Conservation (phyloP, 1,140 invertebrate genomes). For the Delia radicum region DNA sequence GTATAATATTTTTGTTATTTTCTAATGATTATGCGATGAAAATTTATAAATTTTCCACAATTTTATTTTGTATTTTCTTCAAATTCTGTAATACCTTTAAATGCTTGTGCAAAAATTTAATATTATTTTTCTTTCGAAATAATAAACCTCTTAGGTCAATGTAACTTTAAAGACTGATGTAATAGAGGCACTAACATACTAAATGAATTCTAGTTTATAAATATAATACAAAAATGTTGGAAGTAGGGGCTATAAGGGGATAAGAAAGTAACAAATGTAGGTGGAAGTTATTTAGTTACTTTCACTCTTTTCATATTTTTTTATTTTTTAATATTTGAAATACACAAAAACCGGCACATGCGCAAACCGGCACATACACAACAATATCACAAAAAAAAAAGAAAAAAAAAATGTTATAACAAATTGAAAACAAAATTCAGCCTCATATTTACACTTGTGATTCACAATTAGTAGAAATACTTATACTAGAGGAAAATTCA, state of each 20-base stretch:
- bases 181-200: too few species aligned
- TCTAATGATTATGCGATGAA: too few species aligned
- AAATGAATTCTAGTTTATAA: background rate
- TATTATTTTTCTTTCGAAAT: too few species aligned
- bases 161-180: constrained; percentile 6
- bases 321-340: background rate
- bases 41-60: too few species aligned
- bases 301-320: background rate
- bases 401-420: too few species aligned
- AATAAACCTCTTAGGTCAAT: background rate
- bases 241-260: background rate
- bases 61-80: too few species aligned
- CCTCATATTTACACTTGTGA: background rate
- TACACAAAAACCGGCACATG: constrained; percentile 9
- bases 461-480: background rate
- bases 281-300: background rate
- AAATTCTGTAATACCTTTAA: too few species aligned
- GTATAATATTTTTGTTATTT: too few species aligned
- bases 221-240: background rate
- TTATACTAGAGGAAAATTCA: background rate
- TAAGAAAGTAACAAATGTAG: background rate
- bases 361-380: too few species aligned
- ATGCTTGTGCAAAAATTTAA: too few species aligned
- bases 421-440: too few species aligned
- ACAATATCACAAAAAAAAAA: too few species aligned